Conservation (phyloP, 2,113 vertebrate genomes). For the Morone saxatilis region DNA sequence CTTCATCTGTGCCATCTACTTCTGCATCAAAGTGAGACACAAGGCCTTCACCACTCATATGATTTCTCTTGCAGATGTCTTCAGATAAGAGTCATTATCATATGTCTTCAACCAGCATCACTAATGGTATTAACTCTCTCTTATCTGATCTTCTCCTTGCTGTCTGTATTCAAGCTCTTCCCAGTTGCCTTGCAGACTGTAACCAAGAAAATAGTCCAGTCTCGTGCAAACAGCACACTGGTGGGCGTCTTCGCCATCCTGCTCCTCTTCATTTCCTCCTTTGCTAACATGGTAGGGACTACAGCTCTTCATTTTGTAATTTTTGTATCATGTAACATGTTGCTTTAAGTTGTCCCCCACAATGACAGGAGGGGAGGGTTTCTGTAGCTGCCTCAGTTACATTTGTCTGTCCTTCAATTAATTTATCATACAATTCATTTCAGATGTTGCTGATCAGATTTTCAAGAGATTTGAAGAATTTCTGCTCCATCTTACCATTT, state of each 20-base stretch:
- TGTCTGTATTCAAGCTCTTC: constrained; percentile 84
- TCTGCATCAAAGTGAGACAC: constrained; percentile 91
- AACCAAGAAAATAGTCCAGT: constrained; percentile 91
- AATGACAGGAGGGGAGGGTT: neutral
- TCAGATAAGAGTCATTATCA: constrained; percentile 56
- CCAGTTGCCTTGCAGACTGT: constrained; percentile 88
- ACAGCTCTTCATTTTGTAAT: neutral
- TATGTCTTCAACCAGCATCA: constrained; percentile 46
- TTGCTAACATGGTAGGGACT: constrained; percentile 91
- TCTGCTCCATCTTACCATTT: constrained; percentile 16
- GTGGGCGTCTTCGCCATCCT: constrained; percentile 92
- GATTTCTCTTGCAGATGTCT: constrained; percentile 38
- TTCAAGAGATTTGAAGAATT: constrained; percentile 19
- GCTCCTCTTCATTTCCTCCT: constrained; percentile 92
- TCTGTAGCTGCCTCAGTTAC: neutral
- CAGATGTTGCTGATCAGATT: neutral
- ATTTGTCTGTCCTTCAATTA: constrained; percentile 1
- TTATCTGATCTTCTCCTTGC: constrained; percentile 58
- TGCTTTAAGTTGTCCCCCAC: neutral
- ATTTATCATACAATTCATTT: neutral
- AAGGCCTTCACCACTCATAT: constrained; percentile 17
- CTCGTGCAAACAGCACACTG: constrained; percentile 90
- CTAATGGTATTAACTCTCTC: constrained; percentile 62
- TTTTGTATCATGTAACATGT: constrained; percentile 2
- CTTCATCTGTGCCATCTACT: constrained; percentile 93